phyloP scores from a whole-genome alignment of 2,797 vertebrate species.

The Ceyx erithaca region DNA sequence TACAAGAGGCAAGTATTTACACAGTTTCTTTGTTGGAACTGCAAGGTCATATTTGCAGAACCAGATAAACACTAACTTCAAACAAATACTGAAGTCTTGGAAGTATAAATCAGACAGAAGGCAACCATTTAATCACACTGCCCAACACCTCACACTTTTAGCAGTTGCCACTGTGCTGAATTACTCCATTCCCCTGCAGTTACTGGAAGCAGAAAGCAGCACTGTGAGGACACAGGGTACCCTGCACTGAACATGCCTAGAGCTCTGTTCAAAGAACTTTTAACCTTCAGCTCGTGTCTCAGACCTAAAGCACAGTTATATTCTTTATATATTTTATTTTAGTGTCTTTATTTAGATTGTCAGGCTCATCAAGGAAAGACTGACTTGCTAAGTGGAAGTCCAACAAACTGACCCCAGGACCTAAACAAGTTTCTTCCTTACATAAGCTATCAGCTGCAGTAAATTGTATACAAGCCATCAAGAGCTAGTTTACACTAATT shows the following conservation, averaged over 20 bases:
- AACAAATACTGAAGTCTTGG: not conserved
- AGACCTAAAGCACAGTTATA: not conserved
- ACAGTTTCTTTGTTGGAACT: not conserved
- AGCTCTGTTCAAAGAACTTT: not conserved
- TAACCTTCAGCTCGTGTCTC: not conserved
- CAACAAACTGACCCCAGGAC: not conserved
- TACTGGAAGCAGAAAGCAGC: not conserved
- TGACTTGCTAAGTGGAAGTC: not conserved
- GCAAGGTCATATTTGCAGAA: slow-evolving; percentile 47
- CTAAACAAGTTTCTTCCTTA: not conserved
- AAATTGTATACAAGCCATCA: not conserved
- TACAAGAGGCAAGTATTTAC: not conserved
- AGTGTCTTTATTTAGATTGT: not conserved
- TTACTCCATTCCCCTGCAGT: not conserved
- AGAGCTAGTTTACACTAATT: not conserved
- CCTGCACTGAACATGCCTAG: not conserved
- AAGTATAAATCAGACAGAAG: not conserved
- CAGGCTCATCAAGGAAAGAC: not conserved
- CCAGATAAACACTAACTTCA: slow-evolving; percentile 21
- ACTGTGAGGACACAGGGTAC: not conserved
- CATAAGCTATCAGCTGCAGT: not conserved
- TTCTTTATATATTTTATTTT: not conserved
- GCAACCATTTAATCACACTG: not conserved
- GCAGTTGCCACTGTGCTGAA: not conserved
- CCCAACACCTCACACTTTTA: not conserved